These are phyloP conservation scores for Halcyon chelicuti DNA, from an alignment of 2,797 vertebrate genomes.

Conservation along the genomic window DNA sequence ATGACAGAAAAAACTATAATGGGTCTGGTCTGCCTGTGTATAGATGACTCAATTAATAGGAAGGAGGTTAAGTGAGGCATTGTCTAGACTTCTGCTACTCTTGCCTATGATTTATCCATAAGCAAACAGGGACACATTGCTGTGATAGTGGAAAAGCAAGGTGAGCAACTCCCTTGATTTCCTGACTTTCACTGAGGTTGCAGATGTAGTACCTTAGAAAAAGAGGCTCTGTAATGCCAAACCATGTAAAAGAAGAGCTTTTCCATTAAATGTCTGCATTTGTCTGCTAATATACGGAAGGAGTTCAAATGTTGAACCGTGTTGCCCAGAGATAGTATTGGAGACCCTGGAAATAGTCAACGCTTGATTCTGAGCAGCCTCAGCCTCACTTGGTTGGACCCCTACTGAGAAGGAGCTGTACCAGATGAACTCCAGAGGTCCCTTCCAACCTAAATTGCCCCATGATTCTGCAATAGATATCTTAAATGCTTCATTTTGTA, in stretches of 20 bases:
- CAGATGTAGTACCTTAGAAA: not conserved
- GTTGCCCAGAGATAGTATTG: not conserved
- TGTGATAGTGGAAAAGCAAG: not conserved
- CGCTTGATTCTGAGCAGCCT: not conserved
- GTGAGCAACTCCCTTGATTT: not conserved
- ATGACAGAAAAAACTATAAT: not conserved
- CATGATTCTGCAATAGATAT: not conserved
- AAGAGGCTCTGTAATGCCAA: not conserved
- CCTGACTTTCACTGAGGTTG: not conserved
- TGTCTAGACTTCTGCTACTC: not conserved
- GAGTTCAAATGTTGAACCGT: not conserved
- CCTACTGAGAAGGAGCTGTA: not conserved
- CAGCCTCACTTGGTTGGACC: not conserved
- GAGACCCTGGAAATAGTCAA: not conserved
- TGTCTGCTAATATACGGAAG: not conserved
- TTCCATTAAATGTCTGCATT: not conserved
- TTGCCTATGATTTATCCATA: not conserved
- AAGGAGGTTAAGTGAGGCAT: not conserved
- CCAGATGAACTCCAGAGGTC: not conserved
- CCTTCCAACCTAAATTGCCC: not conserved
- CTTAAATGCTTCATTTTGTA: not conserved
- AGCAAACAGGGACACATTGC: not conserved
- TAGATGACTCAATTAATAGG: not conserved
- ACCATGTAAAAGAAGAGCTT: not conserved
- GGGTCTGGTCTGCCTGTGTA: not conserved